These are phyloP conservation scores for Lepisosteus oculatus DNA, from an alignment of 2,113 vertebrate species.

Conservation along the genomic window DNA sequence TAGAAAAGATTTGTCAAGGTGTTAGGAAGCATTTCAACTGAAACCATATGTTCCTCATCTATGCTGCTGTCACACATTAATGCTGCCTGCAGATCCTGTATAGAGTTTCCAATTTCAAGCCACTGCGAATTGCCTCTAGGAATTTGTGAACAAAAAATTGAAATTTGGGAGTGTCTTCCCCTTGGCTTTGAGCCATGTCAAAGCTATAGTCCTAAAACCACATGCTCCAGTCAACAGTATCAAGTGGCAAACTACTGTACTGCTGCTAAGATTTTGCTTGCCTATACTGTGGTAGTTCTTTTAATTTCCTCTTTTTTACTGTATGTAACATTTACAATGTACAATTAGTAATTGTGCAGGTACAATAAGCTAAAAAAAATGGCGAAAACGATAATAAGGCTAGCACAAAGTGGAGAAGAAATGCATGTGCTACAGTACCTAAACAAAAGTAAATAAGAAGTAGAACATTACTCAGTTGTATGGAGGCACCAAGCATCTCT, in stretches of 20 bases:
- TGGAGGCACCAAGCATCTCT: too few species aligned
- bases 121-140: background rate
- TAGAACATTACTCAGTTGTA: too few species aligned
- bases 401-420: too few species aligned
- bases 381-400: too few species aligned
- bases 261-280: slow-evolving; percentile 5
- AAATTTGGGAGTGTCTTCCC: slow-evolving; percentile 5
- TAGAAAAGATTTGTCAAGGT: background rate
- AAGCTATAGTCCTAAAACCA: background rate
- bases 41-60: background rate
- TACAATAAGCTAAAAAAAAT: too few species aligned
- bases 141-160: slow-evolving; percentile 8
- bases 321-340: too few species aligned
- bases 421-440: too few species aligned
- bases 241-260: slow-evolving; percentile 7
- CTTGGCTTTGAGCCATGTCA: background rate
- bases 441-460: too few species aligned
- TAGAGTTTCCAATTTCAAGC: slow-evolving; percentile 7
- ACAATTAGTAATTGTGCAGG: too few species aligned
- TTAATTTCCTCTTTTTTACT: too few species aligned
- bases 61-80: background rate
- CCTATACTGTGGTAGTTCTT: background rate
- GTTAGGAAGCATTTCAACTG: background rate
- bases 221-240: slow-evolving; percentile 12
- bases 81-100: background rate